Base-by-base conservation (phyloP, 2,797 vertebrate genomes). In the Pogoniulus pusillus region DNA sequence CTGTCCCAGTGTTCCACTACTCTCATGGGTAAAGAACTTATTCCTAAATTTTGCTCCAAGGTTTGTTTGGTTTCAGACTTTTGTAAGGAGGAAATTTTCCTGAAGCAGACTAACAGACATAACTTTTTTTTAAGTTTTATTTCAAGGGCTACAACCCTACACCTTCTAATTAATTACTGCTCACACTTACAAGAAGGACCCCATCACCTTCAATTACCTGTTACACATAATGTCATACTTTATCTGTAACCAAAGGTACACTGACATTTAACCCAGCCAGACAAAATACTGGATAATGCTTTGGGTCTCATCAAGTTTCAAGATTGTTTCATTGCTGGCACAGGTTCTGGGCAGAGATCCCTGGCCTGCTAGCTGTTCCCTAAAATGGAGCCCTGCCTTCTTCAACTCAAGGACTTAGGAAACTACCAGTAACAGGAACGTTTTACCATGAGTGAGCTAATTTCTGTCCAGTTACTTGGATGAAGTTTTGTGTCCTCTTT, bases 351-450 rank as follows among this genome's bases (percentile, higher is more conserved):
- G 53, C 76, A 59, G 18, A 26, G 47, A 24, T 93, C 47, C 12
- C 55, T 78, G 51, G 23, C 19, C 60, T 81, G 30, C 45, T 77
- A n/a, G 16, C 41, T 39, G 20, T 78, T 91, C 58, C 41, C 69
- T 87, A 37, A 80, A 89, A 74, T 34, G 35, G 45, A 92, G 8
- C 47, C 43, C 76, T 71, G 16, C 17, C 82, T 89, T 74, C 79
- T 81, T 80, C 74, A 85, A 85, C 45, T 16, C 8, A 29, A 34
- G 15, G 9, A 27, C 16, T 63, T 30, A 12, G 62, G 29, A 41
- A 47, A 12, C 54, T 59, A 71, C 34, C 16, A 69, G 11, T 47
- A 65, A 87, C 7, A 43, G 37, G 62, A 77, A 23, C 43, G 60
- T 83, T 85, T 77, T 41, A 57, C 23, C n/a, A 37, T 47, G 5